These are phyloP conservation scores for Physocephala rufipes DNA, from an alignment of 2,888 invertebrate species.

Conservation along the genomic window DNA sequence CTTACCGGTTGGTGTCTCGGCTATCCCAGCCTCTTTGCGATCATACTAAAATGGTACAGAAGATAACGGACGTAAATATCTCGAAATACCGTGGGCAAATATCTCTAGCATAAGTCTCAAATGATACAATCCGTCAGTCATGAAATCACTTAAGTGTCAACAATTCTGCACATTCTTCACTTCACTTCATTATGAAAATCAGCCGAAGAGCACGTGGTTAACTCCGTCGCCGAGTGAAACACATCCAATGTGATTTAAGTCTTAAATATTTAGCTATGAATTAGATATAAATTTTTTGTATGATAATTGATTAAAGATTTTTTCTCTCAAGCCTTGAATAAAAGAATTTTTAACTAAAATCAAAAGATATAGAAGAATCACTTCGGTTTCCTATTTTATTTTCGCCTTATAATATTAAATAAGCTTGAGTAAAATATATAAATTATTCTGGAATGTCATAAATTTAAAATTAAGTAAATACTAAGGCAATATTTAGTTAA, in stretches of 20 bases:
- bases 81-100: not conserved
- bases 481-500: too few species aligned
- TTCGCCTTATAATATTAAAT: too few species aligned
- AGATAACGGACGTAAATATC: slow-evolving; percentile 35
- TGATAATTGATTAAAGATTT: not conserved
- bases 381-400: too few species aligned
- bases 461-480: too few species aligned
- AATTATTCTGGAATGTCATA: too few species aligned
- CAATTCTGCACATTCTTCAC: too few species aligned
- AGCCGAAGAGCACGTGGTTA: not conserved
- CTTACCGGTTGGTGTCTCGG: slow-evolving; percentile 7
- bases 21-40: slow-evolving; percentile 25
- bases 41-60: slow-evolving; percentile 25
- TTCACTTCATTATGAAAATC: too few species aligned
- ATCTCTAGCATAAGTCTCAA: not conserved
- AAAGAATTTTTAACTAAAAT: too few species aligned
- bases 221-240: not conserved
- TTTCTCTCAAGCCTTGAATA: too few species aligned
- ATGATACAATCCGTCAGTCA: slow-evolving; percentile 31
- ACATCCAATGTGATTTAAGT: slow-evolving; percentile 26
- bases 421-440: too few species aligned
- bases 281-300: not conserved
- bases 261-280: slow-evolving; percentile 10
- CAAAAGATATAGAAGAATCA: too few species aligned
- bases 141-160: too few species aligned